Evolutionary conservation across 2,113 vertebrate genomes (phyloP).

Genomic region (Oophaga pumilio): DNA sequence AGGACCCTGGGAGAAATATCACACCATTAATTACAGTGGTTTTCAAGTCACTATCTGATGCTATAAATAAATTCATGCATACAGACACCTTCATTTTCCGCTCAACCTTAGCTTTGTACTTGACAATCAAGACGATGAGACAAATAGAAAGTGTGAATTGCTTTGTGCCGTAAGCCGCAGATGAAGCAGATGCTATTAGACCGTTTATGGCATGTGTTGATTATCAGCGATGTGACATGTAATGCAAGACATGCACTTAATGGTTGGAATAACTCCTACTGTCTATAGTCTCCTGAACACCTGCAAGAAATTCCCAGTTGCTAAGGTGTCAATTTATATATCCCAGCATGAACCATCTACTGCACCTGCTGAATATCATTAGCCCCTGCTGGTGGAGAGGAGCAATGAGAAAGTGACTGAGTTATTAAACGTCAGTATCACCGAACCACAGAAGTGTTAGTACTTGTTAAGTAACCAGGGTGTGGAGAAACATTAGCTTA

Average conservation of each 20-base stretch:
- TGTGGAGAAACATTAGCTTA: neutral
- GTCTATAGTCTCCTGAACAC: slow-evolving; percentile 18
- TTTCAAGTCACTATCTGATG: neutral
- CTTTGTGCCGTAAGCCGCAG: slow-evolving; percentile 17
- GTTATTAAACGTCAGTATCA: slow-evolving; percentile 13
- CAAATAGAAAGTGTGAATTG: slow-evolving; percentile 38
- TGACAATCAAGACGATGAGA: neutral
- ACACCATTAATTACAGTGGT: neutral
- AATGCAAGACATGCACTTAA: slow-evolving; percentile 36
- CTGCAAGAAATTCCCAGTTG: slow-evolving; percentile 20
- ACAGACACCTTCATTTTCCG: slow-evolving; percentile 16
- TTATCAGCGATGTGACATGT: slow-evolving; percentile 30
- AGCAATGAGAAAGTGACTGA: slow-evolving; percentile 12
- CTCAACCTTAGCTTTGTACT: slow-evolving; percentile 30
- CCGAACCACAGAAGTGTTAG: neutral
- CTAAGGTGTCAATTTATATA: slow-evolving; percentile 27
- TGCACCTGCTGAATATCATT: slow-evolving; percentile 28
- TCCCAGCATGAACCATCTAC: slow-evolving; percentile 30
- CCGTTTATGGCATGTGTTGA: slow-evolving; percentile 44
- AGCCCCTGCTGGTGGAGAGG: slow-evolving; percentile 23
- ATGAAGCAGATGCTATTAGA: slow-evolving; percentile 15
- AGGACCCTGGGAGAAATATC: neutral
- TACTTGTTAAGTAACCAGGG: neutral
- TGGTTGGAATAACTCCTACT: slow-evolving; percentile 21
- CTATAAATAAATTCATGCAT: slow-evolving; percentile 26